A percentile compares a stretch with the other conserved stretches of the same genome.
These are phyloP conservation scores for Pachyramphus minor DNA, from an alignment of 2,113 vertebrate species.

Conservation along the genomic window DNA sequence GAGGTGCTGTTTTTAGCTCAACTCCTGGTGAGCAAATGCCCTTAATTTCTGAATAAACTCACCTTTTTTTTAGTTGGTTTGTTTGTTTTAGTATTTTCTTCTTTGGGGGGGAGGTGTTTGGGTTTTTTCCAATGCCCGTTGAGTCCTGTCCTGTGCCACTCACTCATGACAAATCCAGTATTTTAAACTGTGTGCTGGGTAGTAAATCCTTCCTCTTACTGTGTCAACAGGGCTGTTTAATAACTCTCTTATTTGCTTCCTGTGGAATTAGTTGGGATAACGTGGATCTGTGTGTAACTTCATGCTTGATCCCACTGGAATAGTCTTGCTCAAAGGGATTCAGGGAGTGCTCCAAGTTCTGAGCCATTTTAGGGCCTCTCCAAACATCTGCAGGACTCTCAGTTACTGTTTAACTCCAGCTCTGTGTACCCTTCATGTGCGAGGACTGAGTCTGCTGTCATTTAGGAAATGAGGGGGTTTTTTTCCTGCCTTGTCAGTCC, in stretches of 20 bases:
- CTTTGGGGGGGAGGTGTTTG: no score
- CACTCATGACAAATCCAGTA: not conserved
- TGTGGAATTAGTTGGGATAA: not conserved
- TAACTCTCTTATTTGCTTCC: not conserved
- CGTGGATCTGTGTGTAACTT: not conserved
- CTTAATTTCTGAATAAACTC: not conserved
- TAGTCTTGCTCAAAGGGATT: not conserved
- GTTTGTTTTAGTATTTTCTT: not conserved
- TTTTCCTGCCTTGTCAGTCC: not conserved
- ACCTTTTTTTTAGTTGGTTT: not conserved
- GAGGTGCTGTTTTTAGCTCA: not conserved
- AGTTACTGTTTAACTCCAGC: slow-evolving; percentile 19
- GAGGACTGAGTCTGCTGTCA: not conserved
- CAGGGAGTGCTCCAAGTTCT: not conserved
- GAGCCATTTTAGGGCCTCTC: not conserved
- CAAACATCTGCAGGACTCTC: not conserved
- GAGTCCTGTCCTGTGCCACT: not conserved
- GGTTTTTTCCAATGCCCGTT: not conserved
- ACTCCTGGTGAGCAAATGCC: not conserved
- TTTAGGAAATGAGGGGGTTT: not conserved
- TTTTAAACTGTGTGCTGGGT: not conserved
- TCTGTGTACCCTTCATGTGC: not conserved
- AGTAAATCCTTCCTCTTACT: not conserved
- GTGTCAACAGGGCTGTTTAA: not conserved
- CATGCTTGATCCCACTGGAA: not conserved